Conservation (phyloP, 2,113 vertebrate genomes). For the Rhipidura dahli region DNA sequence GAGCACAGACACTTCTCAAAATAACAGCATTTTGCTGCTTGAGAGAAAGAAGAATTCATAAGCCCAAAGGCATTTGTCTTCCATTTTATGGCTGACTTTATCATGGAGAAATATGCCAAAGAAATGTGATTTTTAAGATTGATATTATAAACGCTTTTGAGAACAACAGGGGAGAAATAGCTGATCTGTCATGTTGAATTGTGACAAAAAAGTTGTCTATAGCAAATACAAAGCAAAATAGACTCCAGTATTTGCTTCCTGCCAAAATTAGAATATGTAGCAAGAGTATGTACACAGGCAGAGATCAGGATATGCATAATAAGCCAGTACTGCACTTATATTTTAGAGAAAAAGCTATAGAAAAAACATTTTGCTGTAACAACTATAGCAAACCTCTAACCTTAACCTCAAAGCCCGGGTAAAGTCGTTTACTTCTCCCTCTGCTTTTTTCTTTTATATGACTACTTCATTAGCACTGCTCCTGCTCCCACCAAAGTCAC, state of each 20-base stretch:
- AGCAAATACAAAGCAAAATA: constrained; percentile 3
- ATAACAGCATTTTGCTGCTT: constrained; percentile 1
- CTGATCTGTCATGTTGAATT: neutral
- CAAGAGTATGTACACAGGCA: neutral
- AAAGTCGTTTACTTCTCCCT: neutral
- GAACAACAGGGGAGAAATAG: neutral
- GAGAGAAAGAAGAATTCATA: neutral
- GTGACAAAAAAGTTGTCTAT: neutral
- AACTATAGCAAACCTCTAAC: neutral
- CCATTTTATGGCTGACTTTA: neutral
- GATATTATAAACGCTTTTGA: neutral
- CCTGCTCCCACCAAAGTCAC: neutral
- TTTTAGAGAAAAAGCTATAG: neutral
- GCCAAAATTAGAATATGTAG: neutral
- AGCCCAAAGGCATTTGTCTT: constrained; percentile 35
- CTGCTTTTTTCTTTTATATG: neutral
- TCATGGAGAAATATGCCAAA: constrained; percentile 18
- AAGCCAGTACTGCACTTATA: neutral
- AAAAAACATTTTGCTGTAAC: neutral
- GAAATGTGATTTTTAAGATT: constrained; percentile 15
- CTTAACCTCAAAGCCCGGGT: neutral
- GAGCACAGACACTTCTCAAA: constrained; percentile 16
- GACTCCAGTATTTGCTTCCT: neutral
- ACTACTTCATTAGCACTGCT: neutral
- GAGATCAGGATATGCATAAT: neutral